phyloP scores from a whole-genome alignment of 2,888 invertebrate species.

The Myopa testacea region DNA sequence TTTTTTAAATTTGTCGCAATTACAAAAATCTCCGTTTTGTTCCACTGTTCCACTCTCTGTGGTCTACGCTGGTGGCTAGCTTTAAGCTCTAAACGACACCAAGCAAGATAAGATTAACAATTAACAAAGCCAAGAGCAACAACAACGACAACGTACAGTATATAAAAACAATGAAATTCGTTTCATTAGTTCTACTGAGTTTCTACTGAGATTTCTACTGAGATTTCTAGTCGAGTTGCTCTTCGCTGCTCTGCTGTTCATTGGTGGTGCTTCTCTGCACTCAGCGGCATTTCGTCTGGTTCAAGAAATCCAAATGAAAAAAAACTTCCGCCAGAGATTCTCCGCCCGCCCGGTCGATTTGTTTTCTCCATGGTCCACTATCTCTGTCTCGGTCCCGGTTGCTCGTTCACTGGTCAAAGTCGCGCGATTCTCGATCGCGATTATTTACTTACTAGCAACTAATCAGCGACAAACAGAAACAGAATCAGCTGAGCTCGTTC shows the following conservation, averaged over 20 bases:
- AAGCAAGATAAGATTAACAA: constrained; percentile 37
- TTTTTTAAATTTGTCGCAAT: no score
- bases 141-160: constrained; percentile 13
- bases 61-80: neutral
- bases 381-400: neutral
- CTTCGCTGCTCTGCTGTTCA: neutral
- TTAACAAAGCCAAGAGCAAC: neutral
- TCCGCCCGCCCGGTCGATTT: neutral
- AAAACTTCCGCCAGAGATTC: neutral
- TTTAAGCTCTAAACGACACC: neutral
- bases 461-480: neutral
- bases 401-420: constrained; percentile 9
- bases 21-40: no score
- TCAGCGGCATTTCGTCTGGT: constrained; percentile 11
- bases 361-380: neutral
- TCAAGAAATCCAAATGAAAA: neutral
- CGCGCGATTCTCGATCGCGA: neutral
- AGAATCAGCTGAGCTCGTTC: neutral
- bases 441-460: neutral
- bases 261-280: neutral
- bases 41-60: neutral
- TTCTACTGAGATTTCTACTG: neutral
- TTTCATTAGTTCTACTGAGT: constrained; percentile 31
- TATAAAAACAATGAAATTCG: constrained; percentile 39
- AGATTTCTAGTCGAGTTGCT: neutral